Percentiles rank a stretch among this genome's conserved stretches.
These are phyloP conservation scores for Hippasteria phrygiana DNA, from an alignment of 53 echinoderm and acorn worm species.

Conservation along the genomic window DNA sequence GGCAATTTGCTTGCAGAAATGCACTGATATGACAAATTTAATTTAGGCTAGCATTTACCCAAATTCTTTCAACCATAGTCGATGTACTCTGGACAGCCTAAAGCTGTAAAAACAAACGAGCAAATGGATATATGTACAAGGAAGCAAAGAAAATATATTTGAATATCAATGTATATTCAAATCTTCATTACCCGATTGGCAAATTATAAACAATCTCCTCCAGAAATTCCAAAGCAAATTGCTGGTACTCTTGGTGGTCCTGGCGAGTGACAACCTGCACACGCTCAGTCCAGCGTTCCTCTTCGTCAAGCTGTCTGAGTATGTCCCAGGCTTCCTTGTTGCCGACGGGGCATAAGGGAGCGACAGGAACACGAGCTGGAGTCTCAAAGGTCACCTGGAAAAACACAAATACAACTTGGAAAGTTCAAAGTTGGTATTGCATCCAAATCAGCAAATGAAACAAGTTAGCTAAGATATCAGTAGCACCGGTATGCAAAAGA, in stretches of 20 bases:
- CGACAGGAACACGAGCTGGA: conserved; percentile 63
- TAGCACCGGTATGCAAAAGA: no score
- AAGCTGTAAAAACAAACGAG: no score
- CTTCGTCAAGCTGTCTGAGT: conserved; percentile 89
- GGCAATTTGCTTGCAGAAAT: no score
- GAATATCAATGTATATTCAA: no score
- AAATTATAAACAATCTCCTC: conserved; percentile 76
- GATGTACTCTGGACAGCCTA: no score
- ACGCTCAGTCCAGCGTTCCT: conserved; percentile 89
- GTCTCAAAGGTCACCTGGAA: conserved; percentile 93
- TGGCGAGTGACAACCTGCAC: conserved; percentile 89
- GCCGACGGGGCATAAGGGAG: conserved; percentile 15
- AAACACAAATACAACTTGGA: conserved; percentile 85
- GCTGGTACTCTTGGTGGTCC: conserved; percentile 84
- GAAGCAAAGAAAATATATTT: not conserved
- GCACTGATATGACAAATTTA: no score
- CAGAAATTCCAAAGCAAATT: conserved; percentile 73
- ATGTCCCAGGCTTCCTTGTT: conserved; percentile 69
- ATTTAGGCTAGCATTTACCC: no score
- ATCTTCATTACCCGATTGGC: conserved; percentile 70
- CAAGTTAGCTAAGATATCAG: no score
- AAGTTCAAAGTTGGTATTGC: not conserved
- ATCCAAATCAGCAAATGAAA: not conserved
- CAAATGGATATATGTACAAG: no score
- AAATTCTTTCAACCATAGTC: no score